Conservation (phyloP, 2,797 vertebrate species). For the Alectoris magna region DNA sequence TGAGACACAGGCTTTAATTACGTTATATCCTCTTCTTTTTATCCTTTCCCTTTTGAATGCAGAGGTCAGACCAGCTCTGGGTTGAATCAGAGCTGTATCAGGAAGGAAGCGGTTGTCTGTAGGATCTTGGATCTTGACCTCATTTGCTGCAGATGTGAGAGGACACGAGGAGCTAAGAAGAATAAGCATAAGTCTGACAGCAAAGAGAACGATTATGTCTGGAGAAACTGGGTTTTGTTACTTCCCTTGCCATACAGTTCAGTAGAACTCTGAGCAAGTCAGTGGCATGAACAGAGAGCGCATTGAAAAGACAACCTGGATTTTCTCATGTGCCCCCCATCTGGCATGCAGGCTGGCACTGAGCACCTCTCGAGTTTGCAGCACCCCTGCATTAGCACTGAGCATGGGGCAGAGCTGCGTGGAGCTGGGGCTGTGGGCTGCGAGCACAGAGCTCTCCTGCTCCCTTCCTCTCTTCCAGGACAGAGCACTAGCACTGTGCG, state of each 20-base stretch:
- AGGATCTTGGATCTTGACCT: constrained; percentile 56
- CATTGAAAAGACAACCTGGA: background rate
- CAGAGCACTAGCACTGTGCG: background rate
- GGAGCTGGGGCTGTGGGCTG: fast-evolving
- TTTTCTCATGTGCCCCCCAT: background rate
- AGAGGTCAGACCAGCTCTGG: constrained; percentile 17
- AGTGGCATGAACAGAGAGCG: too few species aligned
- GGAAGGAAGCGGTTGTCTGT: constrained; percentile 58
- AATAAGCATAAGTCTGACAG: constrained; percentile 18
- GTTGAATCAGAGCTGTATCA: background rate
- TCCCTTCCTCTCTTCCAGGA: background rate
- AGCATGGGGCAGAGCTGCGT: background rate
- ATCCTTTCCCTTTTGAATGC: background rate
- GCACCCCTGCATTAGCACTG: background rate
- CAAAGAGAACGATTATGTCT: background rate
- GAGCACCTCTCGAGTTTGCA: background rate
- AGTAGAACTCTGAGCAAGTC: background rate
- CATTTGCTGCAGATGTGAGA: constrained; percentile 56
- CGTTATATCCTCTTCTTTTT: background rate
- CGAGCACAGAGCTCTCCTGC: background rate
- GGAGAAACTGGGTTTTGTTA: background rate
- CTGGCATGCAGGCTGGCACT: background rate
- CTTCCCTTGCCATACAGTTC: background rate
- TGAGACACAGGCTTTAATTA: background rate
- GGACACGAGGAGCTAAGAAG: background rate